Percentiles rank a stretch among this genome's conserved stretches.
Evolutionary conservation across 2,888 invertebrate species (phyloP).

Genomic region (Eurytoma adleriae): DNA sequence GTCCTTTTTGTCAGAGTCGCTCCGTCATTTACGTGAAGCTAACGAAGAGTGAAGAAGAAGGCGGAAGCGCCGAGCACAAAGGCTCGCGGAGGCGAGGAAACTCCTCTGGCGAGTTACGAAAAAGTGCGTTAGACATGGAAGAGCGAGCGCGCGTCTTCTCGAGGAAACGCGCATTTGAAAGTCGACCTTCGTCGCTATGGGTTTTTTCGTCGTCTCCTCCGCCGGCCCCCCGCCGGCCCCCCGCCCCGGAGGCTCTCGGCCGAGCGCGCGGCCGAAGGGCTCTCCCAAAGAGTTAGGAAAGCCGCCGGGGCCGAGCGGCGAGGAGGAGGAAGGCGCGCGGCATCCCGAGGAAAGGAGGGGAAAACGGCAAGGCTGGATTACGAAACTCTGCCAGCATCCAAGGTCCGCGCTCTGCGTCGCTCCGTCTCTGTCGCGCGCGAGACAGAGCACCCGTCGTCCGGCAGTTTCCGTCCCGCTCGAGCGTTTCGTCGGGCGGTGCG

Average conservation of each 20-base stretch:
- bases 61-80: neutral
- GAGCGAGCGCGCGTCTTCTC: neutral
- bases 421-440: neutral
- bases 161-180: conserved; percentile 55
- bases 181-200: conserved; percentile 52
- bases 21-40: too few species aligned
- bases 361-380: conserved; percentile 71
- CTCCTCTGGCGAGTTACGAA: neutral
- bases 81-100: neutral
- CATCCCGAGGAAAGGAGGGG: conserved; percentile 53
- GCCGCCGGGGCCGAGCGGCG: conserved; percentile 7
- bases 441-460: too few species aligned
- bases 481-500: too few species aligned
- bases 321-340: neutral
- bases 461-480: too few species aligned
- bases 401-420: conserved; percentile 60
- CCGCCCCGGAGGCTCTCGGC: too few species aligned
- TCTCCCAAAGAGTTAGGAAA: conserved; percentile 49
- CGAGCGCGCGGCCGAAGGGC: conserved; percentile 54
- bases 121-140: conserved; percentile 29
- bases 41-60: neutral
- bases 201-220: too few species aligned
- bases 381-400: conserved; percentile 67
- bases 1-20: too few species aligned
- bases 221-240: too few species aligned